A percentile compares a stretch with the other conserved stretches of the same genome.
Evolutionary conservation across 2,888 invertebrate genomes (phyloP).

Genomic region (Drosophila putrida): DNA sequence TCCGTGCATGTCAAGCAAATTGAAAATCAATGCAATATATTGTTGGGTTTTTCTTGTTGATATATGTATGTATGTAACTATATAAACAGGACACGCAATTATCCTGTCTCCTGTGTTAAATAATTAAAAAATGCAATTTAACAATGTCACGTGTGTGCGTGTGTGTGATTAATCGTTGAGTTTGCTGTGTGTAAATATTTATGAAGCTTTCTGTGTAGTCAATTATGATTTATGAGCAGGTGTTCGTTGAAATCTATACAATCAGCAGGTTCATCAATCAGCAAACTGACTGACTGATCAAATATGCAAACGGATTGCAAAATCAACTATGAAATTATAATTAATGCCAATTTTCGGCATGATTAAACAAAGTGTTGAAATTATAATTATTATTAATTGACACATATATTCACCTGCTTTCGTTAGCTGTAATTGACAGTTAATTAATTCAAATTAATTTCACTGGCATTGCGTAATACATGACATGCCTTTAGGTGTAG

Average conservation of each 20-base stretch:
- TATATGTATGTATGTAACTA: not conserved
- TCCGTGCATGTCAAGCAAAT: constrained; percentile 28
- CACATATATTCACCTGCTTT: constrained; percentile 13
- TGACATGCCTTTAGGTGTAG: not conserved
- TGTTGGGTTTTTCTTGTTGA: not conserved
- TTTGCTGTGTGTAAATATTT: constrained; percentile 56
- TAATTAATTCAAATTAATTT: constrained; percentile 16
- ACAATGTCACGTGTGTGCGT: constrained; percentile 5
- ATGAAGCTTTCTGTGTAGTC: constrained; percentile 35
- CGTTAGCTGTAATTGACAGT: constrained; percentile 19
- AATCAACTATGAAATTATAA: constrained; percentile 61
- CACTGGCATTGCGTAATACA: not conserved
- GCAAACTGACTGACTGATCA: constrained; percentile 4
- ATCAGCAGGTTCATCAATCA: constrained; percentile 36
- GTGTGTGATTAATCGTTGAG: constrained; percentile 57
- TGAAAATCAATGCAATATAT: constrained; percentile 59
- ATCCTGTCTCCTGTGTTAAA: not conserved
- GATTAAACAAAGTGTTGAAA: constrained; percentile 26
- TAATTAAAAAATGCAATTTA: constrained; percentile 33
- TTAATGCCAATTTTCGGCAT: constrained; percentile 48
- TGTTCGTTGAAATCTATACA: constrained; percentile 23
- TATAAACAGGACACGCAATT: not conserved
- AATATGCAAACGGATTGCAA: constrained; percentile 34
- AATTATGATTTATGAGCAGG: constrained; percentile 70
- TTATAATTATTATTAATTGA: constrained; percentile 39